Conservation (phyloP, 2,113 vertebrate species). For the Leucoraja erinaceus region DNA sequence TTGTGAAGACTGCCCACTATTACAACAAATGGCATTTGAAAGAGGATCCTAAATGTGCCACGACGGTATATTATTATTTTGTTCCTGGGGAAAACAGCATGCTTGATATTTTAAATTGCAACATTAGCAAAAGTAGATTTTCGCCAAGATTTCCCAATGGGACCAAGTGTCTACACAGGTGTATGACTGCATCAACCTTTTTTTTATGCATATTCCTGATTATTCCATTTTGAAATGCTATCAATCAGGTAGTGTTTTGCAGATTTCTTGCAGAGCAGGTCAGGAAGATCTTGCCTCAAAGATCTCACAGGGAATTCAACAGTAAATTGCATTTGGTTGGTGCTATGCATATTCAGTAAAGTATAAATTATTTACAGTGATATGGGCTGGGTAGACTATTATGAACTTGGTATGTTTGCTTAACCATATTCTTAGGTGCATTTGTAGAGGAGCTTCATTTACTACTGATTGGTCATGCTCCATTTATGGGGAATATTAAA, state of each 20-base stretch:
- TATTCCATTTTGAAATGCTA: background rate
- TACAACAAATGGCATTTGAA: background rate
- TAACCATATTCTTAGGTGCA: background rate
- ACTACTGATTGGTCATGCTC: background rate
- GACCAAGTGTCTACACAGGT: background rate
- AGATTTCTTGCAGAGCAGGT: background rate
- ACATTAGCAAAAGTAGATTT: background rate
- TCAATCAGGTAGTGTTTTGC: background rate
- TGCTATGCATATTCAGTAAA: background rate
- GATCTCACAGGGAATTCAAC: background rate
- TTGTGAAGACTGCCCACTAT: background rate
- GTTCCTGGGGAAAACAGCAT: background rate
- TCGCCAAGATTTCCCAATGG: background rate
- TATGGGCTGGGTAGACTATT: too few relatives aligned
- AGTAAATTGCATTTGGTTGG: background rate
- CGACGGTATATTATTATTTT: background rate
- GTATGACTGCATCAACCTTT: constrained; percentile 5
- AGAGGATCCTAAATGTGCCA: background rate
- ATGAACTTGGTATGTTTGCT: background rate
- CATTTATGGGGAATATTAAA: background rate
- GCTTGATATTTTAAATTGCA: background rate
- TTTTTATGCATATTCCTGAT: background rate
- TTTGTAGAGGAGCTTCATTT: background rate
- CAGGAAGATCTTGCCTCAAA: background rate
- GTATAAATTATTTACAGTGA: background rate